These are phyloP conservation scores for Osmerus eperlanus DNA, from an alignment of 2,113 vertebrate genomes.

Conservation along the genomic window DNA sequence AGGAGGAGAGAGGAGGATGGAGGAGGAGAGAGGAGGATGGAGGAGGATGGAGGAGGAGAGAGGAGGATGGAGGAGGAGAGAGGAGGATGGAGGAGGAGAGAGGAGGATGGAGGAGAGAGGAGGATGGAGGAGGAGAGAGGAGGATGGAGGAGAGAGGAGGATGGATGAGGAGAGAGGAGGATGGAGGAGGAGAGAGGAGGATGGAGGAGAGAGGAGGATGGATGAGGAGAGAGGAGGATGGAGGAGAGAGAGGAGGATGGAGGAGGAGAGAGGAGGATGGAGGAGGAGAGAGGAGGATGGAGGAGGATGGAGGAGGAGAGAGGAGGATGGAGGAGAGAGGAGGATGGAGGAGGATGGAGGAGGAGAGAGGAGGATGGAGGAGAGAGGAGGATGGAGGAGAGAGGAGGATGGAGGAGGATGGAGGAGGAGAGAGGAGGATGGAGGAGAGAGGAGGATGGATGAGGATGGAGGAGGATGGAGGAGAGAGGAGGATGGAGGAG, in stretches of 20 bases:
- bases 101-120: no score
- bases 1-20: no score
- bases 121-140: no score
- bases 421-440: neutral
- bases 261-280: neutral
- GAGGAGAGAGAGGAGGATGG: constrained; percentile 67
- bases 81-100: no score
- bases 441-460: neutral
- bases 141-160: no score
- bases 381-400: no score
- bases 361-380: no score
- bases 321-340: no score
- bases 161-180: neutral
- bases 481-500: neutral
- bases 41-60: no score
- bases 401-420: neutral
- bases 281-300: neutral
- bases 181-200: neutral
- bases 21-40: no score
- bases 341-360: neutral
- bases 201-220: neutral
- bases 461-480: neutral
- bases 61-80: no score
- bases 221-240: neutral
- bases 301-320: neutral